Evolutionary conservation across 53 echinoderm and acorn worm genomes (phyloP).

Genomic region (Echinometra lucunter): DNA sequence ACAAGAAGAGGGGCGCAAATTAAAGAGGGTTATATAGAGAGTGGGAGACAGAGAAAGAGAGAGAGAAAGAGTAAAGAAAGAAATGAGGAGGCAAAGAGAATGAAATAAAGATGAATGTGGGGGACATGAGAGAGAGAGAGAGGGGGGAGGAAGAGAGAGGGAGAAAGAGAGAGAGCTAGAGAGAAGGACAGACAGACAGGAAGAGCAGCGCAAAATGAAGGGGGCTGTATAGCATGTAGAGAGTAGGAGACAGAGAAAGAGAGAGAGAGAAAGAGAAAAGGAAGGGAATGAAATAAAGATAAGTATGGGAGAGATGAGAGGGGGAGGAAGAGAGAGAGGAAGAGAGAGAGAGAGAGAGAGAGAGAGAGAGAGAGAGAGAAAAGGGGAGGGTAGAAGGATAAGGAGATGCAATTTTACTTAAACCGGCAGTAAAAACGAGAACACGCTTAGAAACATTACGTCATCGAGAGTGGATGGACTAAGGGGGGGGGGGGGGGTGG

Average conservation of each 20-base stretch:
- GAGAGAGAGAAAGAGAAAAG: neutral
- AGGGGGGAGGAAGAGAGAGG: neutral
- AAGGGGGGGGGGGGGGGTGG: neutral
- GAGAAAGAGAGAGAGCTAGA: neutral
- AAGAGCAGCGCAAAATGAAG: no score
- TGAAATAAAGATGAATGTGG: neutral
- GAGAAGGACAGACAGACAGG: neutral
- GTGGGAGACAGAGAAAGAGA: no score
- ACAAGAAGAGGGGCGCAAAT: no score
- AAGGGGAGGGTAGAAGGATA: no score
- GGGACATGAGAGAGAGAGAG: neutral
- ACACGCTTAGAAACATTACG: no score
- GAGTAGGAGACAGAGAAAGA: neutral
- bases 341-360: neutral
- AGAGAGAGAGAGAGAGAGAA: neutral
- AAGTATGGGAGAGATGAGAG: no score
- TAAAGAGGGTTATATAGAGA: no score
- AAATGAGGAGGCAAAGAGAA: neutral
- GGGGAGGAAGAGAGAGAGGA: neutral
- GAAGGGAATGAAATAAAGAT: neutral
- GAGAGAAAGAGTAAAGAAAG: no score
- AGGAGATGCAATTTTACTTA: no score
- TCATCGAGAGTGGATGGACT: no score
- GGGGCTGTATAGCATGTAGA: no score
- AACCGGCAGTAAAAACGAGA: no score